Evolutionary conservation across 2,113 vertebrate species (phyloP).

Genomic region (Apteryx mantelli): DNA sequence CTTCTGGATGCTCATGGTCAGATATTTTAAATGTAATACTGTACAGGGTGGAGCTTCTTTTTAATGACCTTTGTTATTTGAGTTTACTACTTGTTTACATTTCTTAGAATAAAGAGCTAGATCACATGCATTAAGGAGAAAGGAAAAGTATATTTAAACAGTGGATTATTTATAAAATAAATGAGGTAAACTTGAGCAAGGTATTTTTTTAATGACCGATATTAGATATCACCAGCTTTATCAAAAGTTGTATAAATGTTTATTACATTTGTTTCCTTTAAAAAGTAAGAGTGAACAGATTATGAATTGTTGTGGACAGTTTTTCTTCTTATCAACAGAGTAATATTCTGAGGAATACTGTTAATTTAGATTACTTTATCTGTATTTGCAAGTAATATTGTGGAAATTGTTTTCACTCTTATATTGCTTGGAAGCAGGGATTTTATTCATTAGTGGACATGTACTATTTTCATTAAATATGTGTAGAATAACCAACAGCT

Average conservation of each 20-base stretch:
- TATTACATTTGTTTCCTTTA: not conserved
- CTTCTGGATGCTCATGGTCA: fast-evolving
- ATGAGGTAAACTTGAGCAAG: no score
- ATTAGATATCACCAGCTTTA: not conserved
- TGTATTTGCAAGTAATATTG: not conserved
- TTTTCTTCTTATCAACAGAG: no score
- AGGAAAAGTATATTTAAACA: not conserved
- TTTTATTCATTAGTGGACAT: not conserved
- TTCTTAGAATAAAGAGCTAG: not conserved
- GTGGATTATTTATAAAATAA: not conserved
- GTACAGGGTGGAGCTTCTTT: not conserved
- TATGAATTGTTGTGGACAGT: not conserved
- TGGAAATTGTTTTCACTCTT: not conserved
- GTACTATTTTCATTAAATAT: not conserved
- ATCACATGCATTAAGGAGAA: fast-evolving
- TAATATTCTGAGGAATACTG: not conserved
- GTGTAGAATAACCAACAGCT: not conserved
- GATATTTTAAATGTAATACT: not conserved
- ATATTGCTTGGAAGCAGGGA: not conserved
- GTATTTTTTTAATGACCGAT: no score
- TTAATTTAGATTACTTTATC: not conserved
- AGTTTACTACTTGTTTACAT: fast-evolving
- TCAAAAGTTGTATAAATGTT: not conserved
- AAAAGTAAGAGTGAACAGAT: not conserved
- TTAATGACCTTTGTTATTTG: fast-evolving